Conservation (phyloP, 2,113 vertebrate genomes). For the Atherinomorus stipes region DNA sequence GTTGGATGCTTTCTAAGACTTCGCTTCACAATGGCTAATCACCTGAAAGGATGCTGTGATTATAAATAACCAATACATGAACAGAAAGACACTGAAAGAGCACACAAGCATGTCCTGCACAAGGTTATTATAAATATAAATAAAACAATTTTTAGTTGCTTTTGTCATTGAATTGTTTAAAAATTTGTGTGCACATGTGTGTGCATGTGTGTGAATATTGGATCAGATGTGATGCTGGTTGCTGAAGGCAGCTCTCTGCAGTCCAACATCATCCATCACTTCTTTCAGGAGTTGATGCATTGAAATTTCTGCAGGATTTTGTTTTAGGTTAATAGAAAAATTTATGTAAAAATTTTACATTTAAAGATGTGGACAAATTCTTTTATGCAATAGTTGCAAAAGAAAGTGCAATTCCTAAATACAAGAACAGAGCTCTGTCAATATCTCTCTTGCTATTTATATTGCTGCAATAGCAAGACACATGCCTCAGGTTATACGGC, state of each 20-base stretch:
- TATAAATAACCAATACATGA: not conserved
- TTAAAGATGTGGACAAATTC: not conserved
- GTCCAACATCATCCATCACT: conserved; percentile 24
- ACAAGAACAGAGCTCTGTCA: not conserved
- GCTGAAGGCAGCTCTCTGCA: no score
- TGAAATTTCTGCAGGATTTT: conserved; percentile 1
- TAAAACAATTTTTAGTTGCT: not conserved
- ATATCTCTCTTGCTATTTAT: not conserved
- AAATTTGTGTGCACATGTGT: not conserved
- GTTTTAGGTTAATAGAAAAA: no score
- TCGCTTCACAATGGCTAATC: conserved; percentile 16
- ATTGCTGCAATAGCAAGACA: not conserved
- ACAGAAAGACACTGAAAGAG: no score
- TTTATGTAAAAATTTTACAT: no score
- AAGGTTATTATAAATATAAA: not conserved
- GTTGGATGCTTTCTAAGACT: not conserved
- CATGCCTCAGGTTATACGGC: conserved; percentile 1
- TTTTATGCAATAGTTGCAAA: not conserved
- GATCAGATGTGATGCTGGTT: conserved; percentile 60
- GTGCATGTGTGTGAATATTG: conserved; percentile 61
- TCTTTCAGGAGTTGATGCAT: conserved; percentile 55
- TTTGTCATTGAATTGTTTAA: conserved; percentile 6
- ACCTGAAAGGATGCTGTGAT: not conserved
- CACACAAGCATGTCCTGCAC: not conserved
- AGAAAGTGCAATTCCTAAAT: not conserved